Conservation (phyloP, 2,888 invertebrate species). For the Hyposoter dolosus region DNA sequence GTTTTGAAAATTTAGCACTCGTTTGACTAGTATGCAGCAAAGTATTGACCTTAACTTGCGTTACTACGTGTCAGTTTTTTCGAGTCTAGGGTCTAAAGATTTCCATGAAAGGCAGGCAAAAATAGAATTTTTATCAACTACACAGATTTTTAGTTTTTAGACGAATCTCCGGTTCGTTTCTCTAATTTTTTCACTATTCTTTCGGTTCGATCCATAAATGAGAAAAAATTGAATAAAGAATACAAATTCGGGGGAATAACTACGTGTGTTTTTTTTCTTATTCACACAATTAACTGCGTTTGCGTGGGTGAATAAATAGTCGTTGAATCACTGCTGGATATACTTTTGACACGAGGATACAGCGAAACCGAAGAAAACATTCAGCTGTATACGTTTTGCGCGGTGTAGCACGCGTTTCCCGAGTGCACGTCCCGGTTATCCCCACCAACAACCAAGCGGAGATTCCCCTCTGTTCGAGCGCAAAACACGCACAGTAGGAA, state of each 20-base stretch:
- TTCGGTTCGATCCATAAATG: neutral
- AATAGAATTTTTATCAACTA: neutral
- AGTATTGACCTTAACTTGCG: too few species aligned
- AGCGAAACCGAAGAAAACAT: conserved; percentile 72
- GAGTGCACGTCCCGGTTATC: conserved; percentile 75
- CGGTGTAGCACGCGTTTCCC: conserved; percentile 77
- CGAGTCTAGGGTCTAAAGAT: too few species aligned
- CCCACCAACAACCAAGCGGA: conserved; percentile 46
- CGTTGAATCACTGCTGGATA: conserved; percentile 59
- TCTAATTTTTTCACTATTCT: neutral
- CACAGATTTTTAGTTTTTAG: neutral
- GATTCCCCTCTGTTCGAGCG: conserved; percentile 51
- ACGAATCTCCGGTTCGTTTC: neutral
- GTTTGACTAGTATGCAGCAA: too few species aligned
- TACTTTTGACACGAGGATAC: conserved; percentile 53
- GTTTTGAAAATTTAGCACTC: too few species aligned
- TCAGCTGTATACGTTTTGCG: neutral
- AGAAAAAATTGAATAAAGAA: neutral
- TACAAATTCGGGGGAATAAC: neutral
- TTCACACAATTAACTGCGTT: neutral
- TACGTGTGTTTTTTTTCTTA: neutral
- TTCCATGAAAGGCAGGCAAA: neutral
- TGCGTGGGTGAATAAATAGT: conserved; percentile 10
- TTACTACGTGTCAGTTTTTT: neutral
- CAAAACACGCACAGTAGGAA: conserved; percentile 3